Conservation (phyloP, 2,888 invertebrate species). For the Microctonus hyperodae region DNA sequence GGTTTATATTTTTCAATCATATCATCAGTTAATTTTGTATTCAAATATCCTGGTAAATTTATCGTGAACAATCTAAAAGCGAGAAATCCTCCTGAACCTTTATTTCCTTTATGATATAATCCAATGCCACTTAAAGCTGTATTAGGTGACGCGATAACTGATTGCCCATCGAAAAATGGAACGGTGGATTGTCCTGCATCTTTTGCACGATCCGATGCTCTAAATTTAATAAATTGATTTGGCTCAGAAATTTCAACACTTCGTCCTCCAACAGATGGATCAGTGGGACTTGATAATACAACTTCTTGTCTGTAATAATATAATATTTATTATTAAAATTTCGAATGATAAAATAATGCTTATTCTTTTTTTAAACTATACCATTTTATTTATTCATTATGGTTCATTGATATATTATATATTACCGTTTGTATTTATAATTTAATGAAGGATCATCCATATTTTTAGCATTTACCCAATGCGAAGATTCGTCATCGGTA, state of each 20-base stretch:
- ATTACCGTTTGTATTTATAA: not conserved
- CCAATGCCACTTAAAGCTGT: not conserved
- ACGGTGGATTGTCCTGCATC: slow-evolving; percentile 7
- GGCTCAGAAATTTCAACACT: not conserved
- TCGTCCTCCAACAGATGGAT: not conserved
- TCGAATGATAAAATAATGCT: not conserved
- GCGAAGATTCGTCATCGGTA: not conserved
- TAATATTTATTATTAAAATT: not conserved
- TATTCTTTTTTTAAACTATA: not conserved
- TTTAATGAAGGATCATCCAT: not conserved
- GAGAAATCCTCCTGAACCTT: not conserved
- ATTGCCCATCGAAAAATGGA: slow-evolving; percentile 6
- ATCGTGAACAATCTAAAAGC: not conserved
- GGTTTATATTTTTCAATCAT: not conserved
- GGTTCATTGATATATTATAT: too few relatives aligned
- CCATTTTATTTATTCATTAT: not conserved
- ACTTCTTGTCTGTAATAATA: not conserved
- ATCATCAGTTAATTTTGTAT: not conserved
- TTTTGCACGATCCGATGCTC: not conserved
- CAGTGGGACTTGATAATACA: not conserved
- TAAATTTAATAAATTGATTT: not conserved
- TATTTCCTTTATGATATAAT: not conserved
- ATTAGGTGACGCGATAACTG: not conserved
- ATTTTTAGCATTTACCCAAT: not conserved
- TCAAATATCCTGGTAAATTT: not conserved